Evolutionary conservation across 2,797 vertebrate species (phyloP).

Genomic region (Gobionotothen gibberifrons): DNA sequence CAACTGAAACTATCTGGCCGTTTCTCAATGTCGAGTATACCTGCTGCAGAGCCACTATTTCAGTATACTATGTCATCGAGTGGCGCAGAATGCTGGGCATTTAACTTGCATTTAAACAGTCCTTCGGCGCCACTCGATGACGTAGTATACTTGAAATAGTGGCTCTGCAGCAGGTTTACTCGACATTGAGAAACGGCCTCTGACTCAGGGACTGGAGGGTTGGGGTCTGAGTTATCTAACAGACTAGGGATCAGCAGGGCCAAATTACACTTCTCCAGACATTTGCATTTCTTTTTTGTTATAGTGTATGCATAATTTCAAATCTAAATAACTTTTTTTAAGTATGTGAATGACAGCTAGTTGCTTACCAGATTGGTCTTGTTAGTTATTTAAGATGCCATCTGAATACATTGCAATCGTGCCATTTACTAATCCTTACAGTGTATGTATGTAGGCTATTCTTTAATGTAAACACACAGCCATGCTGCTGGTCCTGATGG

Average conservation of each 20-base stretch:
- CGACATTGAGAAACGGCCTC: slow-evolving; percentile 2
- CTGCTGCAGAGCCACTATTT: too few species aligned
- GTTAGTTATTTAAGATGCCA: neutral
- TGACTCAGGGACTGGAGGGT: slow-evolving; percentile 11
- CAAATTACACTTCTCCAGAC: slow-evolving; percentile 37
- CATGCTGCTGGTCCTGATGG: neutral
- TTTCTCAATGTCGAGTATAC: too few species aligned
- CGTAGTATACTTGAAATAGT: too few species aligned
- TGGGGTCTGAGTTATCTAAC: slow-evolving; percentile 21
- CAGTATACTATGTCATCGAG: too few species aligned
- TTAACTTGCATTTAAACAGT: too few species aligned
- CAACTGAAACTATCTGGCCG: neutral
- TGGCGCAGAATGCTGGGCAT: too few species aligned
- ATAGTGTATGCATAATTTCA: too few species aligned
- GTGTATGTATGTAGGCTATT: too few species aligned
- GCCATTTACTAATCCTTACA: neutral
- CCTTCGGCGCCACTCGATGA: too few species aligned
- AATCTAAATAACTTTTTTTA: neutral
- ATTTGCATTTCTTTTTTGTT: slow-evolving; percentile 21
- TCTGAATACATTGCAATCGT: neutral
- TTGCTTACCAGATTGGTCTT: neutral
- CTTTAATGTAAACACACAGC: neutral
- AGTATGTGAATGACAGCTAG: neutral
- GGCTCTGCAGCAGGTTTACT: too few species aligned
- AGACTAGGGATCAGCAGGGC: slow-evolving; percentile 38